These are phyloP conservation scores for Gonatopus flavifemur DNA, from an alignment of 1,140 invertebrate genomes.

Conservation along the genomic window DNA sequence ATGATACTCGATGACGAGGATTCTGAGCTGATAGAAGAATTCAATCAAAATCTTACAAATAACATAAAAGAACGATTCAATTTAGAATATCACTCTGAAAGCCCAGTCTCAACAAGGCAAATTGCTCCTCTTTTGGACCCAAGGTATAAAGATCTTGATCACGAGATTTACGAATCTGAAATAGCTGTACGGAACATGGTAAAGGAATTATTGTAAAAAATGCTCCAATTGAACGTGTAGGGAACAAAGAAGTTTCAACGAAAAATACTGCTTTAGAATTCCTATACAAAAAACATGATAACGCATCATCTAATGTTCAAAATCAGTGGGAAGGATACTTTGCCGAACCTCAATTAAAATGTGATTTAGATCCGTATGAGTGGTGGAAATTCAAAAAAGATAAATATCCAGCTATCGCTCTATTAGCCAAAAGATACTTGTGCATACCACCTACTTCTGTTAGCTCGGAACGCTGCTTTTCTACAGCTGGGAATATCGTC, in stretches of 20 bases:
- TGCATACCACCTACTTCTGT: slow-evolving; percentile 16
- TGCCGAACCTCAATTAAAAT: slow-evolving; percentile 3
- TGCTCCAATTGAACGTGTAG: neutral
- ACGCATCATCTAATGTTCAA: neutral
- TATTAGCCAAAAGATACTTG: slow-evolving; percentile 10
- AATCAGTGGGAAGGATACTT: slow-evolving; percentile 15
- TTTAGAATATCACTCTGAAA: too few species aligned
- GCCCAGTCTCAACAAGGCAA: too few species aligned
- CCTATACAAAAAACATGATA: slow-evolving; percentile 1
- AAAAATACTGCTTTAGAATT: slow-evolving; percentile 11
- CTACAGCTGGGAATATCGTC: slow-evolving; percentile 19
- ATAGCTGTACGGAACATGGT: neutral
- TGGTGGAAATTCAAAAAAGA: slow-evolving; percentile 16
- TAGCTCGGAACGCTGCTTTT: slow-evolving; percentile 16
- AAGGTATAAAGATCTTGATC: slow-evolving; percentile 17
- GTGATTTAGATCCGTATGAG: slow-evolving; percentile 10
- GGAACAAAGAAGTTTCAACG: neutral
- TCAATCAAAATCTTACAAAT: too few species aligned
- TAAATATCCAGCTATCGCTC: slow-evolving; percentile 4
- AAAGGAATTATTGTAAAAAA: neutral
- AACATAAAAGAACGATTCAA: too few species aligned
- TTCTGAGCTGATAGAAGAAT: too few species aligned
- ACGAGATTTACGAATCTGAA: slow-evolving; percentile 3
- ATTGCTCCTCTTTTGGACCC: slow-evolving; percentile 18
- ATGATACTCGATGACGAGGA: neutral